Percentiles rank a stretch among this genome's conserved stretches.
These are phyloP conservation scores for Alviniconcha strummeri DNA, from an alignment of 2,888 invertebrate genomes.

Conservation along the genomic window DNA sequence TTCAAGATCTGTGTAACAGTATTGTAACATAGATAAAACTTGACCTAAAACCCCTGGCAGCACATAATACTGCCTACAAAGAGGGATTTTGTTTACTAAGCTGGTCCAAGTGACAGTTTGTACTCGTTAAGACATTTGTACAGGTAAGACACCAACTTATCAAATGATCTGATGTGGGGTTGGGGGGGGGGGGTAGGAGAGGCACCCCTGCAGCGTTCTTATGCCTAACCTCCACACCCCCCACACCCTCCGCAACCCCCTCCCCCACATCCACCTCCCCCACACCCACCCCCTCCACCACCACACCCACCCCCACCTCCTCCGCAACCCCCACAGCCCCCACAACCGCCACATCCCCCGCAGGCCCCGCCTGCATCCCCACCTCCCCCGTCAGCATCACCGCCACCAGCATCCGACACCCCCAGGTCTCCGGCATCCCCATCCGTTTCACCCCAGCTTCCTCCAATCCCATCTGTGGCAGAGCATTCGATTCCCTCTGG, in stretches of 20 bases:
- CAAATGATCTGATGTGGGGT: no score
- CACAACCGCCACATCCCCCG: constrained; percentile 29
- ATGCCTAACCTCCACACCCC: no score
- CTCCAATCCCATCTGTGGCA: constrained; percentile 48
- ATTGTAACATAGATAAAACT: no score
- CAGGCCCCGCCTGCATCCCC: constrained; percentile 25
- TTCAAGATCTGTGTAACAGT: no score
- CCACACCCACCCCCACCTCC: constrained; percentile 32
- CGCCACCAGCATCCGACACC: constrained; percentile 28
- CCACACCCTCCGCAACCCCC: constrained; percentile 30
- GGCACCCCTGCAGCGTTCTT: no score
- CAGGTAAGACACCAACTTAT: no score
- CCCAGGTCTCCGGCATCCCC: constrained; percentile 32
- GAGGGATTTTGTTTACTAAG: no score
- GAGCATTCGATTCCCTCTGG: constrained; percentile 40
- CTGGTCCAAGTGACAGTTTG: no score
- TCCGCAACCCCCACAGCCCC: constrained; percentile 35
- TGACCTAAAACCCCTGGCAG: no score
- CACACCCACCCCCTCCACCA: constrained; percentile 30
- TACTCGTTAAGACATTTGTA: no score
- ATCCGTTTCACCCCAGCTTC: constrained; percentile 41
- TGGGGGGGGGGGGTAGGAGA: no score
- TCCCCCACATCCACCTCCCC: constrained; percentile 41
- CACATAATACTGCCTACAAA: no score
- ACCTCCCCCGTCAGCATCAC: constrained; percentile 27